phyloP scores from a whole-genome alignment of 2,797 vertebrate species.

The Enteromius treurensis region DNA sequence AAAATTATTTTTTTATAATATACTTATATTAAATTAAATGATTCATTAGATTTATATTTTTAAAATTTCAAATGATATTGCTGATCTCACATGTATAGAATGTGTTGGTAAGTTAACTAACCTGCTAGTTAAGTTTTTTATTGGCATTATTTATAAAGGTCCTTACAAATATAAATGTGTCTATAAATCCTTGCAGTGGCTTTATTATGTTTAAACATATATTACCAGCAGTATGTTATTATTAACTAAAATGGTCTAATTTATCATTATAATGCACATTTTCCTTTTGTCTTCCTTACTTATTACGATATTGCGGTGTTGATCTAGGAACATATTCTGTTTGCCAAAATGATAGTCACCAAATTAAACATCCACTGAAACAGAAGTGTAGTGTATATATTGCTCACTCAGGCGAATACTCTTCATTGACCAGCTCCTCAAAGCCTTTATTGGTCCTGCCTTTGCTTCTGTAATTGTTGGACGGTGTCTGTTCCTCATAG shows the following conservation, averaged over 20 bases:
- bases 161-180: too few relatives aligned
- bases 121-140: too few relatives aligned
- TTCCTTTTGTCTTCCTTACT: not conserved
- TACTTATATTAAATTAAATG: too few relatives aligned
- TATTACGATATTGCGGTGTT: not conserved
- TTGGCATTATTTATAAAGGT: too few relatives aligned
- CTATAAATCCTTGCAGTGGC: not conserved
- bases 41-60: too few relatives aligned
- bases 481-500: slow-evolving; percentile 26
- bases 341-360: slow-evolving; percentile 34
- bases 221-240: not conserved
- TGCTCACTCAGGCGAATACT: slow-evolving; percentile 77
- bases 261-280: not conserved
- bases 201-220: not conserved
- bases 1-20: too few relatives aligned
- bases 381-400: not conserved
- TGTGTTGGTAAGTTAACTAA: too few relatives aligned
- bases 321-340: not conserved
- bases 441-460: slow-evolving; percentile 66
- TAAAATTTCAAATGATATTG: too few relatives aligned
- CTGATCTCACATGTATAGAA: not conserved
- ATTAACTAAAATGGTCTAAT: not conserved
- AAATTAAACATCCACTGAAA: slow-evolving; percentile 63
- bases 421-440: slow-evolving; percentile 80
- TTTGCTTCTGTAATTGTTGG: slow-evolving; percentile 39